Conservation (phyloP, 2,797 vertebrate genomes). For the Leptatherina wallacei region DNA sequence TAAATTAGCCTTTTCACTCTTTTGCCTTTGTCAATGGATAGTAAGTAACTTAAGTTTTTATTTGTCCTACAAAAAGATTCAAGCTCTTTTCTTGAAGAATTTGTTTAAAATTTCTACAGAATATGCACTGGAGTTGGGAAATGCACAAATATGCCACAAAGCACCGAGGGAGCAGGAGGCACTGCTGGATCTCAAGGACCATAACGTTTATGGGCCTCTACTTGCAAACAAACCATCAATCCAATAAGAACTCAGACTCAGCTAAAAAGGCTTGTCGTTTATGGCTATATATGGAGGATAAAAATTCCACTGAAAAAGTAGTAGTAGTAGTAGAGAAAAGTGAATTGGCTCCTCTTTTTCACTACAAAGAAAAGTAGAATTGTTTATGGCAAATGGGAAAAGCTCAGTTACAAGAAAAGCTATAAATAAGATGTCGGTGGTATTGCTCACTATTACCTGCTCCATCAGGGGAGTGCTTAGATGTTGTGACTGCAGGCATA, state of each 20-base stretch:
- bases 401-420: conserved; percentile 43
- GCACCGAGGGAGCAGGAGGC: conserved; percentile 1
- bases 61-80: background rate
- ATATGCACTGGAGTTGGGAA: conserved; percentile 1
- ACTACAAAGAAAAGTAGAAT: conserved; percentile 17
- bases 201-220: conserved; percentile 41
- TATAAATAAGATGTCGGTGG: conserved; percentile 65
- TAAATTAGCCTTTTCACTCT: too few relatives aligned
- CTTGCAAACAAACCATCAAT: conserved; percentile 37
- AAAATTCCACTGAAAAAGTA: conserved; percentile 24
- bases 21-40: background rate
- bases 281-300: conserved; percentile 22
- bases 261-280: conserved; percentile 27
- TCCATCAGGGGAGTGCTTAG: conserved; percentile 64
- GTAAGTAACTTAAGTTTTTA: background rate
- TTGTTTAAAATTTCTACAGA: conserved; percentile 1
- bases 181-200: conserved; percentile 5
- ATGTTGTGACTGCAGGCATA: conserved; percentile 54
- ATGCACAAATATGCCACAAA: conserved; percentile 17
- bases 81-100: background rate
- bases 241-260: conserved; percentile 21
- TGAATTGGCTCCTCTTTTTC: conserved; percentile 25
- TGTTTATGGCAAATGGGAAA: conserved; percentile 54
- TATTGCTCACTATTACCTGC: conserved; percentile 61
- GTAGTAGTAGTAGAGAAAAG: conserved; percentile 15